Evolutionary conservation across 2,797 vertebrate genomes (phyloP).

Genomic region (Antrozous pallidus): DNA sequence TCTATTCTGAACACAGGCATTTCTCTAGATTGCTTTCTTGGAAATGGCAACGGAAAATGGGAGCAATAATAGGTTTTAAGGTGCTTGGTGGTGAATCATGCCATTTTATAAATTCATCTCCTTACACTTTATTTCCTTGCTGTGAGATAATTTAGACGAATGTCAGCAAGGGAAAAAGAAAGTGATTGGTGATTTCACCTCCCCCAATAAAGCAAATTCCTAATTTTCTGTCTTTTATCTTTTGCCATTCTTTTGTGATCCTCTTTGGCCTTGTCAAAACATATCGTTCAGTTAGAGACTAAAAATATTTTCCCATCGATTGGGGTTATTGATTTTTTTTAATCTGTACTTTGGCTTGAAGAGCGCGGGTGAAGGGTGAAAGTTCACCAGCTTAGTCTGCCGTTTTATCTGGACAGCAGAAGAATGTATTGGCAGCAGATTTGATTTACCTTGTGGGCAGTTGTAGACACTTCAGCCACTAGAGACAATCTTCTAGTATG

Average conservation of each 20-base stretch:
- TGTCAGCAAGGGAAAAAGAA: conserved; percentile 77
- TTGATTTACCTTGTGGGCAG: conserved; percentile 87
- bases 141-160: conserved; percentile 81
- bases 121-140: conserved; percentile 82
- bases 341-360: conserved; percentile 91
- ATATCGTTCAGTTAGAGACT: conserved; percentile 89
- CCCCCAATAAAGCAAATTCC: conserved; percentile 86
- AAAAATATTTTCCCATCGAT: conserved; percentile 92
- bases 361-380: conserved; percentile 89
- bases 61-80: conserved; percentile 72
- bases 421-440: conserved; percentile 88
- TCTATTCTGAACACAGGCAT: conserved; percentile 27
- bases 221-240: conserved; percentile 89
- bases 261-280: conserved; percentile 87
- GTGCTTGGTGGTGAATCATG: conserved; percentile 77
- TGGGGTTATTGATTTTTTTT: conserved; percentile 91
- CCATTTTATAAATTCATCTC: conserved; percentile 83
- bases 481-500: conserved; percentile 80
- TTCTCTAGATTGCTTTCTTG: conserved; percentile 64
- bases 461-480: conserved; percentile 81
- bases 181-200: conserved; percentile 82
- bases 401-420: conserved; percentile 87
- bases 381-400: conserved; percentile 88
- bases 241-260: conserved; percentile 85
- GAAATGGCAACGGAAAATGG: conserved; percentile 69